Evolutionary conservation across 2,113 vertebrate species (phyloP).

Genomic region (Aix galericulata): DNA sequence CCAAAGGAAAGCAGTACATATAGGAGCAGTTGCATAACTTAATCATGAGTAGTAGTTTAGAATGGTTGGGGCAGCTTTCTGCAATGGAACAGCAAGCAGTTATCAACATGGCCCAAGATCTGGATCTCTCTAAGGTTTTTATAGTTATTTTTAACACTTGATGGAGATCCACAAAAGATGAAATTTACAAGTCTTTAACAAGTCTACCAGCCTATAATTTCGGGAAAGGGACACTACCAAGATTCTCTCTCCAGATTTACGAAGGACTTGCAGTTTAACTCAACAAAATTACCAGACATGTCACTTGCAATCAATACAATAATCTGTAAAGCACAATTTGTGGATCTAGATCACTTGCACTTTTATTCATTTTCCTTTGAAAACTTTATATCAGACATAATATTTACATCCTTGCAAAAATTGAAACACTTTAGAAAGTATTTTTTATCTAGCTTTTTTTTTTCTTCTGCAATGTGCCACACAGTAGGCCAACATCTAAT

Average conservation of each 20-base stretch:
- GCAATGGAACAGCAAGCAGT: neutral
- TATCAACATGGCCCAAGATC: neutral
- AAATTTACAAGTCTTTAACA: neutral
- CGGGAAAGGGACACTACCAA: neutral
- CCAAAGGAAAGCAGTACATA: neutral
- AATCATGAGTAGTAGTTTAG: neutral
- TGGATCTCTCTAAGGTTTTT: neutral
- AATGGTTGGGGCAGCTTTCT: neutral
- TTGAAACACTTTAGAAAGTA: neutral
- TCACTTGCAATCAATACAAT: neutral
- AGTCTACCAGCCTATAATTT: neutral
- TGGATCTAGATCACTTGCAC: neutral
- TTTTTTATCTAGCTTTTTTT: neutral
- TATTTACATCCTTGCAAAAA: neutral
- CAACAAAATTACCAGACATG: neutral
- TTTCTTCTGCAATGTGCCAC: neutral
- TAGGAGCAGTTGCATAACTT: neutral
- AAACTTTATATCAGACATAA: neutral
- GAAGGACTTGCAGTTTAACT: neutral
- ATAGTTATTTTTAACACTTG: neutral
- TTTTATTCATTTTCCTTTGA: neutral
- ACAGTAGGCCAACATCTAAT: neutral
- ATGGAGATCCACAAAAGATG: neutral
- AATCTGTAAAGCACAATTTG: neutral
- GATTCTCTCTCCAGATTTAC: neutral